Base-by-base conservation (phyloP, 2,888 invertebrate genomes). In the Caenorhabditis drosophilae region DNA sequence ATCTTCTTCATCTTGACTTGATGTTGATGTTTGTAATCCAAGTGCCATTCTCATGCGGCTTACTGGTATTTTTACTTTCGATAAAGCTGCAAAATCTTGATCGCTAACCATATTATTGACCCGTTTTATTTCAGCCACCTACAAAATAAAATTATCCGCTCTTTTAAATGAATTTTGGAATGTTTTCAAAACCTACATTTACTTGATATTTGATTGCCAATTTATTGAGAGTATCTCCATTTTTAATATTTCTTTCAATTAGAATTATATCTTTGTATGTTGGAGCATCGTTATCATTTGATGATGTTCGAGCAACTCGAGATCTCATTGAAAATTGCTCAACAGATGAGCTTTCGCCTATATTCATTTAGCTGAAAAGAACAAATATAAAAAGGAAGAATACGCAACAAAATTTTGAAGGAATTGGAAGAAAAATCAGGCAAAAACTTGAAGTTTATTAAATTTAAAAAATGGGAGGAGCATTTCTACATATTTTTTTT, bases 51-150 rank as follows among this genome's bases (percentile, higher is more conserved):
- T 54, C 64, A 76, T 69, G 15, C 76, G 66, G 36, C 70, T 75
- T 20, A 82, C 76, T 9, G 82, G 82, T 34, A 82, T 73, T 67
- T 78, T 77, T 11, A 82, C 56, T 23, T 61, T 40, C 1, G 72
- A 66, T 20, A 79, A 52, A 4, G 76, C 80, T 36, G 68, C 25
- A 31, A 82, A 75, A 41, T 81, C 81, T 22, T 78, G 75, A 41
- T 82, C 81, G 25, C 60, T 69, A 6, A 80, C 72, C 31, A 82
- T 68, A 58, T 78, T 80, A 49, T 82, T 82, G 1, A 72, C 77
- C 26, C 82, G 52, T 59, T 81, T 82, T 18, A 82, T 70, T 50
- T 82, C 82, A 9, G 81, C 67, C 0, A 80, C 79, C 81, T 82
- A 50, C 31, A 64, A 61, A 16, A n/a, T 16, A 25, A 47, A n/a